A percentile compares a stretch with the other conserved stretches of the same genome.
Evolutionary conservation across 1,140 invertebrate genomes (phyloP).

Genomic region (Asbolus verrucosus): DNA sequence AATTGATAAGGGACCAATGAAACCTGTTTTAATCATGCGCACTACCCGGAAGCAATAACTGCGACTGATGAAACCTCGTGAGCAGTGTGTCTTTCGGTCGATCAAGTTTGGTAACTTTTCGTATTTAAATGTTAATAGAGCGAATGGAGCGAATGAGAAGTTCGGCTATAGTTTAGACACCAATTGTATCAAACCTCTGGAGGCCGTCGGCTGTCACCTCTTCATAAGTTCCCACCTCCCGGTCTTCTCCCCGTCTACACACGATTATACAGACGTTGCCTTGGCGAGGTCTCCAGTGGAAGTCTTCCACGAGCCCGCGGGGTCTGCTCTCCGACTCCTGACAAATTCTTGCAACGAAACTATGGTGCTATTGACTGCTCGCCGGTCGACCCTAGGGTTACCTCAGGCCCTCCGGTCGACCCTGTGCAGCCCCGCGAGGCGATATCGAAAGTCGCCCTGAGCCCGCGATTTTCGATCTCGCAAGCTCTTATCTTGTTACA

Average conservation of each 20-base stretch:
- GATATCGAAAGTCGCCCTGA: conserved; percentile 55
- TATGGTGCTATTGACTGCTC: conserved; percentile 63
- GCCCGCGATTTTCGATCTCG: conserved; percentile 57
- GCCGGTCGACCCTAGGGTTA: conserved; percentile 46
- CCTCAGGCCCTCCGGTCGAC: conserved; percentile 48
- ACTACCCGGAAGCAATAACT: conserved; percentile 2
- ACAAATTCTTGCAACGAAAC: conserved; percentile 64
- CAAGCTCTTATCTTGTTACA: conserved; percentile 62
- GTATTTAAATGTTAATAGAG: conserved; percentile 35
- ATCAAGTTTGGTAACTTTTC: conserved; percentile 20
- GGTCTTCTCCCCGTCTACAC: conserved; percentile 4
- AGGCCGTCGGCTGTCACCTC: conserved; percentile 47
- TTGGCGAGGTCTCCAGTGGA: conserved; percentile 61
- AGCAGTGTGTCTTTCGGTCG: conserved; percentile 5
- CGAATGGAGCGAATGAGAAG: conserved; percentile 44
- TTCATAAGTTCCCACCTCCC: conserved; percentile 27
- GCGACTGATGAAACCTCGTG: neutral
- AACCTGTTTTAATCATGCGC: conserved; percentile 30
- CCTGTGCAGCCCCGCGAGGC: conserved; percentile 51
- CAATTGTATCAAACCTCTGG: conserved; percentile 59
- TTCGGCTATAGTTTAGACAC: conserved; percentile 53
- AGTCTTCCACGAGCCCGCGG: conserved; percentile 63
- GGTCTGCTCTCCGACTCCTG: conserved; percentile 50
- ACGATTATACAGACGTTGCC: conserved; percentile 48
- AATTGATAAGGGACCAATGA: conserved; percentile 37